Base-by-base conservation (phyloP, 2,888 invertebrate genomes). In the Drosophila limbata region DNA sequence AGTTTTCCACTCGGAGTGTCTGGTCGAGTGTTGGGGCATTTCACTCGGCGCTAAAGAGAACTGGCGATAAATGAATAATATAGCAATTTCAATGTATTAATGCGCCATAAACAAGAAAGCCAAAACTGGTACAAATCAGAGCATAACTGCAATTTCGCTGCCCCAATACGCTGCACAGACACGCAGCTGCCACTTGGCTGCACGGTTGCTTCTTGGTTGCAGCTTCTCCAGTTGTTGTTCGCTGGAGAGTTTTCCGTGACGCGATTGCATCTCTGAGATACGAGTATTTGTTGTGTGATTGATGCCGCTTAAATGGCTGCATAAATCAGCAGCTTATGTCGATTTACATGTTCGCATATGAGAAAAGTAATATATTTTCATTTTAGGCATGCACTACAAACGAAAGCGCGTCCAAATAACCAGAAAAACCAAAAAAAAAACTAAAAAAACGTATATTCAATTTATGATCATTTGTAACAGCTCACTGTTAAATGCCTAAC, bases 111-210 rank as follows among this genome's bases (percentile, higher is more conserved):
- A 90, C 90, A 91, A 92, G 92, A 92, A 92, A 92, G 92, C 91
- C 90, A 87, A 91, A 92, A 92, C 91, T 91, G 91, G 91, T 90
- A 92, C 91, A 92, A 92, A 92, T 92, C 91, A 92, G 92, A 92
- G 92, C 92, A 92, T 92, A 92, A 92, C 92, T 92, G 92, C 91
- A 91, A 88, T 91, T 90, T 90, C 85, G 90, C 89, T 86, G 79
- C 87, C 73, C 80, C 82, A 78, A 87, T 86, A 65, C 68, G 55
- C 77, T 63, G 25, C 66, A 63, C 55, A 70, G 69, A 77, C 66
- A 66, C 69, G 73, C 78, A 66, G 65, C 66, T 60, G 67, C 80
- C 70, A 48, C 48, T 48, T 2, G 17, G 48, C 33, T 33, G 48
- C 48, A 48, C 48, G 50, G 33, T 19, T 51, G 25, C 47, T 35